Percentiles rank a stretch among this genome's conserved stretches.
Evolutionary conservation across 2,888 invertebrate genomes (phyloP).

Genomic region (Lasioglossum zephyrum): DNA sequence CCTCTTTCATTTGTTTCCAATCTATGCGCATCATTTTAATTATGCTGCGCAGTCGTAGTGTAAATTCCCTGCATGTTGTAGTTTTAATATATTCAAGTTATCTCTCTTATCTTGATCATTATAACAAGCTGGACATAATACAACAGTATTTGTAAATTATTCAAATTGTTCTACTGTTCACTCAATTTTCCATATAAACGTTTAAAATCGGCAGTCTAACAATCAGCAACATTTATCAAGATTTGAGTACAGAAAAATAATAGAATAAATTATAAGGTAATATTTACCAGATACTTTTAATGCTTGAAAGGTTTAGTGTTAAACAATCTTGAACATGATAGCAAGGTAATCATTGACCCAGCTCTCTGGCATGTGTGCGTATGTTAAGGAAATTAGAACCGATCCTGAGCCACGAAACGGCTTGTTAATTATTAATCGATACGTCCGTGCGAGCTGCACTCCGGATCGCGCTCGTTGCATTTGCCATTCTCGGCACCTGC

Average conservation of each 20-base stretch:
- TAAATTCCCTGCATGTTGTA: background rate
- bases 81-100: background rate
- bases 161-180: too few species aligned
- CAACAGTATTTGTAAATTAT: too few species aligned
- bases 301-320: background rate
- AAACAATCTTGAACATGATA: background rate
- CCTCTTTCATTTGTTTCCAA: background rate
- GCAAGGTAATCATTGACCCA: background rate
- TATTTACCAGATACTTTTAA: too few species aligned
- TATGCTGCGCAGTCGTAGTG: too few species aligned
- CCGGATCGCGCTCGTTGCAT: slow-evolving; percentile 50
- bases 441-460: slow-evolving; percentile 36
- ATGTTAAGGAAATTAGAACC: background rate
- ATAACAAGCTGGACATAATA: background rate
- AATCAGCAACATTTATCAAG: background rate
- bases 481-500: slow-evolving; percentile 57
- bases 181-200: background rate
- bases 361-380: background rate
- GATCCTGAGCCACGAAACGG: slow-evolving; percentile 28
- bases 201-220: background rate
- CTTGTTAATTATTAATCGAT: slow-evolving; percentile 64
- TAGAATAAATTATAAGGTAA: too few species aligned
- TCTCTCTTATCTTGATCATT: background rate
- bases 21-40: background rate
- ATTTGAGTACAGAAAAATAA: background rate